These are phyloP conservation scores for Larimichthys crocea DNA, from an alignment of 2,113 vertebrate species.

Conservation along the genomic window DNA sequence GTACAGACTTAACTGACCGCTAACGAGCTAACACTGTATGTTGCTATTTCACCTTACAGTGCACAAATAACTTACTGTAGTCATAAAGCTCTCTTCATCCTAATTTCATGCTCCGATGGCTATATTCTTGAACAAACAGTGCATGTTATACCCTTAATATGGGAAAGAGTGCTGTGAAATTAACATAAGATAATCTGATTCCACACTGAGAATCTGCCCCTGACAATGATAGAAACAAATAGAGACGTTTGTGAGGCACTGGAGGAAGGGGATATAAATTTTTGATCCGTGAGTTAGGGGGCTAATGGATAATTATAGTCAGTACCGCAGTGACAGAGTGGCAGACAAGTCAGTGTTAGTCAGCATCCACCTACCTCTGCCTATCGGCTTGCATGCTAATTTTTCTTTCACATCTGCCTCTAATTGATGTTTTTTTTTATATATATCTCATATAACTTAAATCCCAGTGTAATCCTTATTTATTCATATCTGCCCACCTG, in stretches of 20 bases:
- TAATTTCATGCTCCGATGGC: constrained; percentile 12
- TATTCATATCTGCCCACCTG: not conserved
- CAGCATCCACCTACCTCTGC: constrained; percentile 37
- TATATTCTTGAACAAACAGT: constrained; percentile 8
- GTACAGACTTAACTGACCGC: constrained; percentile 23
- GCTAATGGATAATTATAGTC: constrained; percentile 52
- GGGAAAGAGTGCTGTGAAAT: not conserved
- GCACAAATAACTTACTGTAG: not conserved
- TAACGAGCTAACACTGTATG: constrained; percentile 30
- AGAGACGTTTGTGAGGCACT: constrained; percentile 42
- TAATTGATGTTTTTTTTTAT: not conserved
- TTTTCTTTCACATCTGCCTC: constrained; percentile 2
- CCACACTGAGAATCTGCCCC: not conserved
- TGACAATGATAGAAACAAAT: constrained; percentile 53
- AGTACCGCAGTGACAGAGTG: constrained; percentile 1
- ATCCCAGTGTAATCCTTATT: not conserved
- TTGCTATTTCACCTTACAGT: not conserved
- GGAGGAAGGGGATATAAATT: constrained; percentile 40
- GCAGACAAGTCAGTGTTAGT: constrained; percentile 42
- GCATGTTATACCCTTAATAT: not conserved
- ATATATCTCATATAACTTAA: not conserved
- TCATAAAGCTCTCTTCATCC: not conserved
- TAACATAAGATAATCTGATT: constrained; percentile 22
- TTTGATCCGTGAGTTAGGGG: constrained; percentile 44
- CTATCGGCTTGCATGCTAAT: constrained; percentile 13